phyloP scores from a whole-genome alignment of 2,113 vertebrate genomes.

The Sceloporus undulatus region DNA sequence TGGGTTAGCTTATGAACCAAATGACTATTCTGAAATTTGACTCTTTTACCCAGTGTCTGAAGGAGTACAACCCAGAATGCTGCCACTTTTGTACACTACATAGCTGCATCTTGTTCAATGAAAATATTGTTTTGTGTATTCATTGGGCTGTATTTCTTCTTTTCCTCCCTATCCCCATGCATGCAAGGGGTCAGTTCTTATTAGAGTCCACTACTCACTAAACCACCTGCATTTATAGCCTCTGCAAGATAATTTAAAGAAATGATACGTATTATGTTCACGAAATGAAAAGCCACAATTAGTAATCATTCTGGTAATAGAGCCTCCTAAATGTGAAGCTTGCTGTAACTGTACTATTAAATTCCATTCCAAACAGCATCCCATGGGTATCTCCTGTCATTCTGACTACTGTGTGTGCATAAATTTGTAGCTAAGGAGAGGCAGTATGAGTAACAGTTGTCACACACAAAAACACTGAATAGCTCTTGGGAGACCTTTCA shows the following conservation, averaged over 20 bases:
- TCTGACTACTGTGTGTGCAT: slow-evolving; percentile 53
- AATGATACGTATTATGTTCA: slow-evolving; percentile 43
- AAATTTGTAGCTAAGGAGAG: slow-evolving; percentile 59
- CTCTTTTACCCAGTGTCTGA: not conserved
- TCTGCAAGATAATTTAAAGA: slow-evolving; percentile 44
- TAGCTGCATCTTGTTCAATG: not conserved
- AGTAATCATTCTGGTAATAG: slow-evolving; percentile 47
- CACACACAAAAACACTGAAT: slow-evolving; percentile 29
- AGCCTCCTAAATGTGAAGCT: slow-evolving; percentile 57
- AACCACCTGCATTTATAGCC: slow-evolving; percentile 26
- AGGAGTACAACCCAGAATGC: too few relatives aligned
- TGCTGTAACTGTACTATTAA: slow-evolving; percentile 53
- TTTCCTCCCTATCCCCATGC: too few relatives aligned
- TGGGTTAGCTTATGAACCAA: not conserved
- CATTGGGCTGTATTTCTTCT: not conserved
- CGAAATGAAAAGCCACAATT: slow-evolving; percentile 52
- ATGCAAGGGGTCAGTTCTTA: not conserved
- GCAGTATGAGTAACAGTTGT: slow-evolving; percentile 52
- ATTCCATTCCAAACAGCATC: slow-evolving; percentile 56
- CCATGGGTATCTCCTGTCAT: slow-evolving; percentile 54
- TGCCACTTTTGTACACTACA: not conserved
- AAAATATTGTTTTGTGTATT: not conserved
- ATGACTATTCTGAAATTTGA: not conserved
- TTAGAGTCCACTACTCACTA: not conserved
- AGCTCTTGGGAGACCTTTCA: slow-evolving; percentile 47